A percentile compares a stretch with the other conserved stretches of the same genome.
These are phyloP conservation scores for Ectropis grisescens DNA, from an alignment of 1,140 invertebrate species.

Conservation along the genomic window DNA sequence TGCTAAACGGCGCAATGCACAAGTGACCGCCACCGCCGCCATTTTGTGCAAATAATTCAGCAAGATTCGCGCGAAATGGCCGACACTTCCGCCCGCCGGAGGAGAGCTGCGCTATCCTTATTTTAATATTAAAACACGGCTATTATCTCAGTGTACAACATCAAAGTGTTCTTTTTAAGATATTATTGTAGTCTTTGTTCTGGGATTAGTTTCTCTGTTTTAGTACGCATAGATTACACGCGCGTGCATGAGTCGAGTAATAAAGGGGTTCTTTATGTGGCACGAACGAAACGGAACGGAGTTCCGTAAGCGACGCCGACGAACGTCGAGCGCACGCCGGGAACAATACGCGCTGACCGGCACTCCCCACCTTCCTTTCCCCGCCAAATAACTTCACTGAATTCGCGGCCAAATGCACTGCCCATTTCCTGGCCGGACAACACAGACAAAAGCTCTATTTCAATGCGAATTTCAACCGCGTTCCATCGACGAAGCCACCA, in stretches of 20 bases:
- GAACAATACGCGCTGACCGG: constrained; percentile 27
- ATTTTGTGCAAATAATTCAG: constrained; percentile 52
- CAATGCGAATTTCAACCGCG: constrained; percentile 7
- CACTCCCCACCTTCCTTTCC: constrained; percentile 6
- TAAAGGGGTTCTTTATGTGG: constrained; percentile 38
- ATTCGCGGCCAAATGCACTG: constrained; percentile 29
- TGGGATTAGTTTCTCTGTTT: constrained; percentile 16
- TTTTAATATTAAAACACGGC: constrained; percentile 20
- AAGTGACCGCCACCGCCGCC: constrained; percentile 25
- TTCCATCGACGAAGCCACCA: no score
- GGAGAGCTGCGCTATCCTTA: constrained; percentile 26
- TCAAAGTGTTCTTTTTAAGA: constrained; percentile 1
- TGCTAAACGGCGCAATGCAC: no score
- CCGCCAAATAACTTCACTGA: constrained; percentile 25
- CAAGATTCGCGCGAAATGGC: constrained; percentile 46
- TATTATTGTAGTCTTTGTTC: constrained; percentile 5
- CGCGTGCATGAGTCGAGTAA: constrained; percentile 25
- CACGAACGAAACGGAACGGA: constrained; percentile 24
- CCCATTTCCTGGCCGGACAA: constrained; percentile 14
- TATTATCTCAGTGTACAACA: constrained; percentile 3
- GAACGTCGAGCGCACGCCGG: constrained; percentile 2
- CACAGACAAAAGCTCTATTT: constrained; percentile 10
- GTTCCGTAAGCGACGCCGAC: constrained; percentile 18
- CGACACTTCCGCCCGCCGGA: constrained; percentile 34
- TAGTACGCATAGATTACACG: constrained; percentile 30